phyloP scores from a whole-genome alignment of 2,113 vertebrate genomes.

The Syngnathoides biaculeatus region DNA sequence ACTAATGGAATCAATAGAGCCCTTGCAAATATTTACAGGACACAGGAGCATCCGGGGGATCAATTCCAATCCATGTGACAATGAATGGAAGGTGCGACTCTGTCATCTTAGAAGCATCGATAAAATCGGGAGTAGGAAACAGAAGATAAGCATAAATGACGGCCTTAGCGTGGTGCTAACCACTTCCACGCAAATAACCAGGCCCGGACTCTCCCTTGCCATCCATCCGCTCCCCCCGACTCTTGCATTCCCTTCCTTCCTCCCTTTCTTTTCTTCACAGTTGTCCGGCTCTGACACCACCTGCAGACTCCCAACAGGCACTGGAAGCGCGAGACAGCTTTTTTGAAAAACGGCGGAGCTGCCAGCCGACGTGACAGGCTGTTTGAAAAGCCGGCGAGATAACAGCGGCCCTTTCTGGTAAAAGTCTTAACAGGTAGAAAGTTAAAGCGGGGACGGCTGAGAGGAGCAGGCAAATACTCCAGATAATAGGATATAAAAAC shows the following conservation, averaged over 20 bases:
- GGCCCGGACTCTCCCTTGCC: constrained; percentile 34
- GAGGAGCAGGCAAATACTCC: constrained; percentile 43
- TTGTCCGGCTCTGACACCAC: constrained; percentile 51
- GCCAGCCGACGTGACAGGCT: constrained; percentile 66
- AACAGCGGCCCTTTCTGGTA: constrained; percentile 54
- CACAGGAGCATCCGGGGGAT: constrained; percentile 53
- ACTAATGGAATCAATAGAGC: constrained; percentile 69
- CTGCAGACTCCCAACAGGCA: constrained; percentile 51
- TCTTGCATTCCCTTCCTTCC: constrained; percentile 22
- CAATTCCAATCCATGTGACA: constrained; percentile 64
- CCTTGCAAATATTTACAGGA: constrained; percentile 72
- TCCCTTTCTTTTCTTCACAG: constrained; percentile 10
- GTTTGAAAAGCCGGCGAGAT: constrained; percentile 59
- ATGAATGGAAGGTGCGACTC: constrained; percentile 56
- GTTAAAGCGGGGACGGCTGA: constrained; percentile 27
- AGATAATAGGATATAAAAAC: constrained; percentile 57
- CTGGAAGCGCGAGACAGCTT: constrained; percentile 48
- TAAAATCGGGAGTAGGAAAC: constrained; percentile 51
- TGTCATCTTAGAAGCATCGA: constrained; percentile 64
- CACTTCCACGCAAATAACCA: constrained; percentile 38
- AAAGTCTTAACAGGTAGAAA: constrained; percentile 57
- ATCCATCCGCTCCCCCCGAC: constrained; percentile 33
- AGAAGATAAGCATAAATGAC: constrained; percentile 38
- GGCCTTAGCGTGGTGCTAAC: constrained; percentile 22
- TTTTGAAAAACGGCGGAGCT: constrained; percentile 54